Evolutionary conservation across 2,113 vertebrate species (phyloP).

Genomic region (Oostethus manadensis): DNA sequence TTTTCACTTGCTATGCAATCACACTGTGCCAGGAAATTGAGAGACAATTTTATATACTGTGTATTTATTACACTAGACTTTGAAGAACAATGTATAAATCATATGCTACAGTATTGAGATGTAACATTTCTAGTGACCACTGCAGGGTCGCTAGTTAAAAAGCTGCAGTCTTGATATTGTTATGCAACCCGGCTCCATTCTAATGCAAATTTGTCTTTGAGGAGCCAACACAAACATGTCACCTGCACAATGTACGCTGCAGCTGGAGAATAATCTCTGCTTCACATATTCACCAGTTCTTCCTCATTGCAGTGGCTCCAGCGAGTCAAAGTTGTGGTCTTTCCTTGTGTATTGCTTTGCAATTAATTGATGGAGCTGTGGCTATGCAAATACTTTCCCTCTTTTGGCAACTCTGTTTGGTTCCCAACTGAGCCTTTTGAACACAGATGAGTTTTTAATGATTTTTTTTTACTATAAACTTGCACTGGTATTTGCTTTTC

Average conservation of each 20-base stretch:
- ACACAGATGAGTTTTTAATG: constrained; percentile 23
- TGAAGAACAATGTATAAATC: not conserved
- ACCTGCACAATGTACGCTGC: constrained; percentile 7
- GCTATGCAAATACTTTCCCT: constrained; percentile 40
- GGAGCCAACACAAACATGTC: constrained; percentile 24
- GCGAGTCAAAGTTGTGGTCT: constrained; percentile 25
- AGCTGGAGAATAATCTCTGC: constrained; percentile 13
- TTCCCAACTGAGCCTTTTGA: constrained; percentile 25
- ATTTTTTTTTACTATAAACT: constrained; percentile 16
- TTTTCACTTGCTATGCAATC: no score
- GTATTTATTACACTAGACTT: no score
- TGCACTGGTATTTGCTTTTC: constrained; percentile 36
- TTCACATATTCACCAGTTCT: constrained; percentile 14
- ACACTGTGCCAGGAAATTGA: no score
- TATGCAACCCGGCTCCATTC: constrained; percentile 19
- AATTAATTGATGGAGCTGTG: constrained; percentile 27
- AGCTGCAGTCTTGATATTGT: constrained; percentile 27
- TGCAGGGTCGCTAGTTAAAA: constrained; percentile 27
- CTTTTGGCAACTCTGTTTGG: constrained; percentile 24
- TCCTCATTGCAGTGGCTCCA: not conserved
- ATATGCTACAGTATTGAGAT: constrained; percentile 19
- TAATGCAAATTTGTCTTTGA: constrained; percentile 38
- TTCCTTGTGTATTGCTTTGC: constrained; percentile 9
- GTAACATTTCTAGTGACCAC: constrained; percentile 23
- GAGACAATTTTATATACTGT: no score